phyloP scores from a whole-genome alignment of 2,888 invertebrate genomes.

The Drosophila affinis region DNA sequence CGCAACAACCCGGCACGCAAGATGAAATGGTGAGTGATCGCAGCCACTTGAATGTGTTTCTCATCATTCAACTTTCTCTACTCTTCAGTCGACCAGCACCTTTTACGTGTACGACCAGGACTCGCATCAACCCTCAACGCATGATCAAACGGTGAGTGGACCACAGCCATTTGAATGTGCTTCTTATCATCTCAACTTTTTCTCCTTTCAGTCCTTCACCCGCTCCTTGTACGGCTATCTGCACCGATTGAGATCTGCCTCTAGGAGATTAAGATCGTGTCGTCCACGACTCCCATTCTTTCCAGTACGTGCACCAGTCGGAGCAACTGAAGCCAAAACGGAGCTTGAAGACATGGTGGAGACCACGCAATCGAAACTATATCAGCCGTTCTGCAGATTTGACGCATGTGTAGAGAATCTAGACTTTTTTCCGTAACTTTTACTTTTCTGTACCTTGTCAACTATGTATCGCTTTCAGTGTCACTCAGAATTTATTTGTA shows the following conservation, averaged over 20 bases:
- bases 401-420: background rate
- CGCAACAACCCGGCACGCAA: background rate
- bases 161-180: too few species aligned
- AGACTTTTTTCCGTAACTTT: too few species aligned
- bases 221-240: slow-evolving; percentile 2
- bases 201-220: background rate
- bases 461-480: background rate
- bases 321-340: slow-evolving; percentile 27
- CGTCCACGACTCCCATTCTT: slow-evolving; percentile 15
- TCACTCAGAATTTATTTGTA: background rate
- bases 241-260: slow-evolving; percentile 10
- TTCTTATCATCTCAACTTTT: too few species aligned
- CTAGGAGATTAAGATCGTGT: slow-evolving; percentile 30
- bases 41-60: too few species aligned
- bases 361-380: slow-evolving; percentile 14
- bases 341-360: slow-evolving; percentile 22
- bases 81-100: background rate
- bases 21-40: slow-evolving; percentile 17
- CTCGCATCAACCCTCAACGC: background rate
- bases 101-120: slow-evolving; percentile 7
- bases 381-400: slow-evolving; percentile 7
- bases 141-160: slow-evolving; percentile 12
- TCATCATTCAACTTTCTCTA: background rate
- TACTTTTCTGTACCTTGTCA: background rate
- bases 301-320: slow-evolving; percentile 32